Percentiles rank a stretch among this genome's conserved stretches.
phyloP scores from a whole-genome alignment of 2,113 vertebrate species.

The Corydoras sp. region DNA sequence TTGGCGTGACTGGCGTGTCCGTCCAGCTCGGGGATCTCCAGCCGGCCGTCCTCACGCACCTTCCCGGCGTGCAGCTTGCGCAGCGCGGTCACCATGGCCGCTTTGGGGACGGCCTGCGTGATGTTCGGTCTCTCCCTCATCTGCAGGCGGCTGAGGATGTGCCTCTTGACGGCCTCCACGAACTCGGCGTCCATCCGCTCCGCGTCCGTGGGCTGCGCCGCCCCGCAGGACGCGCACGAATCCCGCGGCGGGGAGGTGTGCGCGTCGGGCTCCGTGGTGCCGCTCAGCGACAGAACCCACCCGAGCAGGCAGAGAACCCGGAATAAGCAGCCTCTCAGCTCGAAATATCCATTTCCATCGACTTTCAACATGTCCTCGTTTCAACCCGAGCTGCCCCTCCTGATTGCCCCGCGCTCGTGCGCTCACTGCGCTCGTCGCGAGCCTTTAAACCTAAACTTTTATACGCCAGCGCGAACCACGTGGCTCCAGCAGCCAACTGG shows the following conservation, averaged over 20 bases:
- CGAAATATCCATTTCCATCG: constrained; percentile 42
- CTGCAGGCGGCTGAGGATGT: constrained; percentile 92
- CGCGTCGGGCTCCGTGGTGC: constrained; percentile 66
- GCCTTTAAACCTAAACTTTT: constrained; percentile 67
- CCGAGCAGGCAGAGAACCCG: constrained; percentile 55
- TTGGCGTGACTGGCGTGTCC: constrained; percentile 72
- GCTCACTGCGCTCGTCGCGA: constrained; percentile 50
- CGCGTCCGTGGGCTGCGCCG: constrained; percentile 72
- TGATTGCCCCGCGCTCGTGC: constrained; percentile 14
- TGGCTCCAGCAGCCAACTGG: constrained; percentile 65
- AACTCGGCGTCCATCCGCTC: constrained; percentile 83
- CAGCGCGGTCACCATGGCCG: constrained; percentile 94
- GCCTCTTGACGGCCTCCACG: constrained; percentile 91
- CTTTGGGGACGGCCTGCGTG: constrained; percentile 89
- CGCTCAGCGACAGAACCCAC: constrained; percentile 55
- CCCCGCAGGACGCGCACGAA: constrained; percentile 84
- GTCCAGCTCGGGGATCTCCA: constrained; percentile 91
- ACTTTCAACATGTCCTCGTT: not conserved
- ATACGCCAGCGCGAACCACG: constrained; percentile 66
- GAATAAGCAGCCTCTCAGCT: constrained; percentile 52
- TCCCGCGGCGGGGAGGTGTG: constrained; percentile 61
- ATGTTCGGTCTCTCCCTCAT: constrained; percentile 94
- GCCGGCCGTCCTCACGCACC: constrained; percentile 85
- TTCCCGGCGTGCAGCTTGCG: constrained; percentile 92
- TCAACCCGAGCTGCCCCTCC: not conserved